Evolutionary conservation across 2,888 invertebrate species (phyloP), one percentile per base, ranked within the genome.

Genomic region (Agrochola litura): DNA sequence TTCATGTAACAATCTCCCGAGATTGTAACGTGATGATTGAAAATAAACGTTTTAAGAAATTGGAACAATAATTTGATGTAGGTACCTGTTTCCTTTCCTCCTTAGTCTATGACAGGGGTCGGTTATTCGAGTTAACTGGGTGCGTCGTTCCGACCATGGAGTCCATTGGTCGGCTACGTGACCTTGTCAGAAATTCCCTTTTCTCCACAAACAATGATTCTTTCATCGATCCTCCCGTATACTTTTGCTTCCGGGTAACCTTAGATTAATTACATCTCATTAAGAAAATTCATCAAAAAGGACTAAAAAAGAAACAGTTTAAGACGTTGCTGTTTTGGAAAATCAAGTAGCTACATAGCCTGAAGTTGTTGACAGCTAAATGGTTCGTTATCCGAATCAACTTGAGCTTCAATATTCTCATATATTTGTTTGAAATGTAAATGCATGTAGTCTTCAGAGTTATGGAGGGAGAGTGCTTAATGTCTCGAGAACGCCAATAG

Each of bases 131-230:
- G 91, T 91, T 91, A 92, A 90, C 91, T 85, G 88, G 89, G 89
- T 91, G 86, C 89, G 89, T 92, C 91, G 89, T 92, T 94, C 87
- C 88, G 91, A 85, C 89, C 87, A 90, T 89, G 89, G 91, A 90
- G 90, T 89, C 93, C 93, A 94, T 94, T 92, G 92, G 91, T 89
- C 86, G 85, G 86, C 84, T 92, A 95, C 95, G 95, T 96, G 95
- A 95, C 94, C 92, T 92, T 92, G 89, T 87, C 82, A 84, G 79
- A 88, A 87, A 87, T 79, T 86, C 77, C 77, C 81, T 86, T 88
- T 85, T 83, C 80, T 87, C 60, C 70, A 46, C 68, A 84, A 76
- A 80, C 72, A 73, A 85, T 79, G 71, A 74, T 73, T 76, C 61
- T 65, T 77, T 67, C 76, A 81, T 85, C 52, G 73, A 84, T 78